These are phyloP conservation scores for Aphis craccivora DNA, from an alignment of 1,140 invertebrate genomes.

Conservation along the genomic window DNA sequence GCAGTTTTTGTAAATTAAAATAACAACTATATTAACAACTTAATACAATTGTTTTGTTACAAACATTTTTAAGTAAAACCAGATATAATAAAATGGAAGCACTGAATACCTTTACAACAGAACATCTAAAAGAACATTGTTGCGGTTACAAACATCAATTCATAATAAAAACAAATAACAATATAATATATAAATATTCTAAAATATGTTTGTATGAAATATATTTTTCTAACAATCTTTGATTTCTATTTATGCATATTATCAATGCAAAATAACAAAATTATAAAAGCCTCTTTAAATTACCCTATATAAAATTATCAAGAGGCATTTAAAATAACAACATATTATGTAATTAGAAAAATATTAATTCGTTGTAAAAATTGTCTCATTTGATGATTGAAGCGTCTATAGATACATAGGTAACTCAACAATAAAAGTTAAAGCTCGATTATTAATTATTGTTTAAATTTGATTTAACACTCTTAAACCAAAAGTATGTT, in stretches of 20 bases:
- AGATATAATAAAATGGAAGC: slow-evolving; percentile 11
- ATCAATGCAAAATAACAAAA: neutral
- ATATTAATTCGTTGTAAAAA: slow-evolving; percentile 20
- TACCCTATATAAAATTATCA: neutral
- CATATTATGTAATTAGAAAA: neutral
- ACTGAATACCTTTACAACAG: slow-evolving; percentile 15
- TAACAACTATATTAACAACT: neutral
- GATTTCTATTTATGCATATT: slow-evolving; percentile 6
- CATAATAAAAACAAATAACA: slow-evolving; percentile 15
- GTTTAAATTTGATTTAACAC: slow-evolving; percentile 36
- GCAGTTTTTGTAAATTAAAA: neutral
- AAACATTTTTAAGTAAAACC: neutral
- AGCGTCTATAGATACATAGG: slow-evolving; percentile 24
- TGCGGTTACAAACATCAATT: neutral
- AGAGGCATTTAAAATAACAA: neutral
- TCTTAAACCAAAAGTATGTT: neutral
- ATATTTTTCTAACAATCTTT: neutral
- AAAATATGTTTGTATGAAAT: neutral
- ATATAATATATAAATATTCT: neutral
- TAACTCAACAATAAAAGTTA: slow-evolving; percentile 14
- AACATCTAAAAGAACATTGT: neutral
- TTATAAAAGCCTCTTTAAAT: slow-evolving; percentile 30
- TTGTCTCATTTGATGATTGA: slow-evolving; percentile 24
- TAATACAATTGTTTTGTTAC: neutral
- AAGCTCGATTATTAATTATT: slow-evolving; percentile 35